phyloP scores from a whole-genome alignment of 2,113 vertebrate species.

The Podarcis raffonei region DNA sequence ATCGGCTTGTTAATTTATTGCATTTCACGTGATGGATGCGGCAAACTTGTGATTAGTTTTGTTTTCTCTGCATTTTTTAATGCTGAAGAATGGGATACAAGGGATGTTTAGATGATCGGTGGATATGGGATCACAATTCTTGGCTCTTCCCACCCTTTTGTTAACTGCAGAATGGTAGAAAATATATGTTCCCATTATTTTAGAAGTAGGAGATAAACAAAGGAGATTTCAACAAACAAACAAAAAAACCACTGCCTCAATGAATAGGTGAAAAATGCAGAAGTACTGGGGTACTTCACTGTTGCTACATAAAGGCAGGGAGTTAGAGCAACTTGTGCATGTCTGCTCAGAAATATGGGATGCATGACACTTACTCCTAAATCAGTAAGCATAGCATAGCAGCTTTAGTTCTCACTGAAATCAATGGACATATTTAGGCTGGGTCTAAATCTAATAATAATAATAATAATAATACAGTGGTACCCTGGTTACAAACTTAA shows the following conservation, averaged over 20 bases:
- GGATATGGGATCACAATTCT: background rate
- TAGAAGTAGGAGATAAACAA: conserved; percentile 34
- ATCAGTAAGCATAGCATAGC: background rate
- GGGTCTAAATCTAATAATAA: too few species aligned
- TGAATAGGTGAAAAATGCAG: background rate
- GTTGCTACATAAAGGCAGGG: background rate
- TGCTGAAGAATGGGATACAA: conserved; percentile 34
- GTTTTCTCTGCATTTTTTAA: conserved; percentile 32
- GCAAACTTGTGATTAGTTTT: conserved; percentile 28
- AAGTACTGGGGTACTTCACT: background rate
- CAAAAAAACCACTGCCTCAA: fast-evolving
- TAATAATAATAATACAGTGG: too few species aligned
- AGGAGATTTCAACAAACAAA: background rate
- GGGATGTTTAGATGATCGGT: background rate
- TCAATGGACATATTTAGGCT: background rate
- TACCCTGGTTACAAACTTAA: too few species aligned
- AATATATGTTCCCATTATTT: background rate
- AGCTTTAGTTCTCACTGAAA: background rate
- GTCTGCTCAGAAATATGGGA: too few species aligned
- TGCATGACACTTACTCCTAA: background rate
- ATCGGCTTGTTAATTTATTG: conserved; percentile 38
- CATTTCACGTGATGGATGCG: conserved; percentile 39
- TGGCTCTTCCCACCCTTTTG: background rate
- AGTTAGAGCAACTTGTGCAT: background rate
- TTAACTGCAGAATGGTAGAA: conserved; percentile 2